Base-by-base conservation (phyloP, 1,140 invertebrate genomes). In the Zophobas morio region DNA sequence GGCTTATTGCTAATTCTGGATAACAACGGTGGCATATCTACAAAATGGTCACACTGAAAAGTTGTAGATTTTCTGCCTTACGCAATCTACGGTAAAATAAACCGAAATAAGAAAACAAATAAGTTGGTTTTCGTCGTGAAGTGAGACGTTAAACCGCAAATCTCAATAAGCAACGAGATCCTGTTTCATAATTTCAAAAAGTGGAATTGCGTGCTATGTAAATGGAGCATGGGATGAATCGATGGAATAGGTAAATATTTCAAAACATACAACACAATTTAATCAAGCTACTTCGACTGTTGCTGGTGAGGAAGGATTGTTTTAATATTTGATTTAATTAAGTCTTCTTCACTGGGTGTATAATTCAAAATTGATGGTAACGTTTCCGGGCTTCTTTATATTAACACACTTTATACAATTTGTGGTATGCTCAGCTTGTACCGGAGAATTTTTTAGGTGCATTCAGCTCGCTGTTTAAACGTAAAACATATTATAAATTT, bases 111-210 rank as follows among this genome's bases (percentile, higher is more conserved):
- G 49, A 20, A 51, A 51, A 51, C 49, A 20, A 20, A 46, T 46
- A 2, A 51, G n/a, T 5, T 20, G 4, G n/a, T 20, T 51, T 20
- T 5, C 49, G n/a, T 2, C 4, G n/a, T 20, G n/a, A 20, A 51
- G 4, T 51, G 49, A 51, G 49, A 51, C 4, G 20, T 5, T 51
- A 51, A 51, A 51, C 49, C 49, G 49, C 49, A 51, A 51, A 51
- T 51, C 49, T 51, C 49, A 51, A 51, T 51, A 51, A 51, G 6
- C 49, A 5, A 20, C 4, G n/a, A 20, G n/a, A 51, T 51, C 49
- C n/a, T 20, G 20, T 51, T 20, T 51, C 3, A 20, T 51, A n/a
- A 6, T 20, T n/a, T 6, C 2, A 51, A 51, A 20, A 20, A 20
- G 20, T 51, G 49, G 42, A 46, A 46, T 46, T 51, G 49, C 20